These are phyloP conservation scores for Arctocebus calabarensis DNA, from an alignment of 2,797 vertebrate species.

Conservation along the genomic window DNA sequence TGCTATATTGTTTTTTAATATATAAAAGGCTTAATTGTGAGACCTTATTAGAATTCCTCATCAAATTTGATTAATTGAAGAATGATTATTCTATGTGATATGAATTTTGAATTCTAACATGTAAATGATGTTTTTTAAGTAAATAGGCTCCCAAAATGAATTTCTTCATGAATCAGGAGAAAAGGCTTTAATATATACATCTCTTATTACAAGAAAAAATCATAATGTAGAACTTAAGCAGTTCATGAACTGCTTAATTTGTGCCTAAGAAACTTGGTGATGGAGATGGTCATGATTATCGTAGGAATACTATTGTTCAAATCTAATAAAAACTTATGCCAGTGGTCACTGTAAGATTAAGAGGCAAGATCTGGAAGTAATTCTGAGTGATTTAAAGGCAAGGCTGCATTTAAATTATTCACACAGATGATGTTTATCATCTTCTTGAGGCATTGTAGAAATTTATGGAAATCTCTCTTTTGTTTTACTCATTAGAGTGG, in stretches of 20 bases:
- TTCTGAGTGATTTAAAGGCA: neutral
- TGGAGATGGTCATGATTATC: neutral
- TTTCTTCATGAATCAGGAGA: slow-evolving; percentile 56
- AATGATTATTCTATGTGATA: slow-evolving; percentile 75
- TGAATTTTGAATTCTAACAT: slow-evolving; percentile 69
- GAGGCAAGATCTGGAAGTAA: slow-evolving; percentile 27
- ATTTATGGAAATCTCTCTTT: neutral
- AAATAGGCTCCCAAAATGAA: slow-evolving; percentile 50
- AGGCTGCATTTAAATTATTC: slow-evolving; percentile 50
- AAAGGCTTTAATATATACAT: slow-evolving; percentile 31
- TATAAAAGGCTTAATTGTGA: slow-evolving; percentile 79
- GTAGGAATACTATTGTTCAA: neutral
- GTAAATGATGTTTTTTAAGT: slow-evolving; percentile 55
- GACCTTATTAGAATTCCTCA: slow-evolving; percentile 78
- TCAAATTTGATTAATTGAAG: slow-evolving; percentile 80
- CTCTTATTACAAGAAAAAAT: slow-evolving; percentile 22
- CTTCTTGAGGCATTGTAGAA: slow-evolving; percentile 33
- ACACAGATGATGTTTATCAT: slow-evolving; percentile 14
- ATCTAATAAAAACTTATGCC: neutral
- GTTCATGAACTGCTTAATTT: slow-evolving; percentile 37
- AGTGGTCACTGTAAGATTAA: neutral
- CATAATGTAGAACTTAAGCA: neutral
- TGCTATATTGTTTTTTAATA: slow-evolving; percentile 83
- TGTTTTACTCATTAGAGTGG: slow-evolving; percentile 9
- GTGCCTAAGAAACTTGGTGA: neutral